phyloP scores from a whole-genome alignment of 1,140 invertebrate species.

The Bacillus rossius region DNA sequence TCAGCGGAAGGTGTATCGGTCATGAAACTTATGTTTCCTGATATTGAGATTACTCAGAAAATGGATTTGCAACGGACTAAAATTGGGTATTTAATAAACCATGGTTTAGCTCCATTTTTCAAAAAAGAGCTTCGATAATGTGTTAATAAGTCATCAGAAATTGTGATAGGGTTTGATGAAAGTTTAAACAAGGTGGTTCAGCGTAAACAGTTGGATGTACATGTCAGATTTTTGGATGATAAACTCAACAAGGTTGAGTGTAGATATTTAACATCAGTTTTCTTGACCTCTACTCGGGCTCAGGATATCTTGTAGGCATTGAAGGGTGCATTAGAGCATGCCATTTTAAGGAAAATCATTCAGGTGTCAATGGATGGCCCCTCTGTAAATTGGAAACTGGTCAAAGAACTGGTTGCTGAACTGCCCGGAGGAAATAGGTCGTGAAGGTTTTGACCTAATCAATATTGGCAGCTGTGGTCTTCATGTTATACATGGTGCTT shows the following conservation, averaged over 20 bases:
- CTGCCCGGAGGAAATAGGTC: not conserved
- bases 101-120: constrained; percentile 23
- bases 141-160: constrained; percentile 11
- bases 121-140: constrained; percentile 12
- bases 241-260: constrained; percentile 11
- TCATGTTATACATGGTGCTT: constrained; percentile 18
- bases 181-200: constrained; percentile 20
- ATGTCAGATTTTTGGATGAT: constrained; percentile 17
- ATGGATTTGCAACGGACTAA: constrained; percentile 24
- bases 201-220: constrained; percentile 16
- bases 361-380: constrained; percentile 15
- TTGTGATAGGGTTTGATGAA: constrained; percentile 25
- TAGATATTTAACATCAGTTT: constrained; percentile 21
- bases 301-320: constrained; percentile 18
- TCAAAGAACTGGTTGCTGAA: constrained; percentile 8
- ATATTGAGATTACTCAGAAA: constrained; percentile 20
- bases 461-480: constrained; percentile 23
- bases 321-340: not conserved
- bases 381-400: constrained; percentile 19
- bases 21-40: constrained; percentile 20
- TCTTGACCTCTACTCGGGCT: constrained; percentile 14
- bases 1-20: constrained; percentile 15
- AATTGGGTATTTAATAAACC: constrained; percentile 17
- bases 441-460: constrained; percentile 5
- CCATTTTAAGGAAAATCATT: constrained; percentile 7